Conservation (phyloP, 2,113 vertebrate genomes). For the Hoplias malabaricus region DNA sequence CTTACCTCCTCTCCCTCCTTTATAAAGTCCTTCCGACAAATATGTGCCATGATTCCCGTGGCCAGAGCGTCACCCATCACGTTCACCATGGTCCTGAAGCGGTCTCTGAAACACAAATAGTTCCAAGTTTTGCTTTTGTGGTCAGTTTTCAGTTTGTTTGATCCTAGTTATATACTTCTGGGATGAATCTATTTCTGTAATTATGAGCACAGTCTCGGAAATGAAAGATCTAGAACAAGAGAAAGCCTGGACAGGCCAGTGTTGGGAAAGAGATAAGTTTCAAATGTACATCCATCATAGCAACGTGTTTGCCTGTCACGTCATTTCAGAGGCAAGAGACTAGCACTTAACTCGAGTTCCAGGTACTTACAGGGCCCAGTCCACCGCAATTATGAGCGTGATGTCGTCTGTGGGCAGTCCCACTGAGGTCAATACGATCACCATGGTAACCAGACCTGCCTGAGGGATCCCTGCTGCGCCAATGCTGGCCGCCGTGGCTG, state of each 20-base stretch:
- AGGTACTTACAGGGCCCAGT: conserved; percentile 95
- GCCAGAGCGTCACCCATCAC: conserved; percentile 93
- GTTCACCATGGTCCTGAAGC: conserved; percentile 98
- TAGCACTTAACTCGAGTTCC: neutral
- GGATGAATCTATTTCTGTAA: no score
- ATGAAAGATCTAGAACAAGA: no score
- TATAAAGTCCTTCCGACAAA: conserved; percentile 94
- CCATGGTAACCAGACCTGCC: conserved; percentile 97
- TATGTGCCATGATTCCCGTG: conserved; percentile 95
- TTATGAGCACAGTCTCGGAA: no score
- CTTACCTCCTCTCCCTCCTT: conserved; percentile 87
- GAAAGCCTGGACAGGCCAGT: no score
- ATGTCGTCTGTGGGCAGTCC: conserved; percentile 97
- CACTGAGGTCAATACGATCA: conserved; percentile 95
- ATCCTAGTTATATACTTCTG: no score
- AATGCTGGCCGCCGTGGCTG: conserved; percentile 95
- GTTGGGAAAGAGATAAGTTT: no score
- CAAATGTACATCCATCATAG: no score
- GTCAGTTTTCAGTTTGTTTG: neutral
- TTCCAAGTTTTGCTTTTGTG: no score
- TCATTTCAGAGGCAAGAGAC: no score
- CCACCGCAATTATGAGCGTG: conserved; percentile 92
- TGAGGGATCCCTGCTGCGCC: conserved; percentile 97
- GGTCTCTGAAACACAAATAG: conserved; percentile 77
- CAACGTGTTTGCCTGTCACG: no score